Conservation (phyloP, 2,797 vertebrate genomes). For the Labroides dimidiatus region DNA sequence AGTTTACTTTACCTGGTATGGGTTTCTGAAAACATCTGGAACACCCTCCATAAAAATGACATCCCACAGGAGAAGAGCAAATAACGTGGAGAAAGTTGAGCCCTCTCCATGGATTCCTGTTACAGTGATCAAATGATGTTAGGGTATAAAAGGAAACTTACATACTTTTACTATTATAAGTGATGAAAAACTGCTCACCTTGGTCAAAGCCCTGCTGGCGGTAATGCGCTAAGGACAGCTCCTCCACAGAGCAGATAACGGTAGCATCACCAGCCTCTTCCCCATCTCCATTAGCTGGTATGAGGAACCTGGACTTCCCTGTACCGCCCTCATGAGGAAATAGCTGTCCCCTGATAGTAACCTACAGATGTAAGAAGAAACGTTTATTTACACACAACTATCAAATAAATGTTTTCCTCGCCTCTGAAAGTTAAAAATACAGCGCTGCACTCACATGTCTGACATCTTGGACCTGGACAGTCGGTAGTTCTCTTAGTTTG, state of each 20-base stretch:
- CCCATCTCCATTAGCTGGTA: slow-evolving; percentile 75
- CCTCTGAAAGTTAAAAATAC: not conserved
- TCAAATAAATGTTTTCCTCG: not conserved
- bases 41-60: slow-evolving; percentile 92
- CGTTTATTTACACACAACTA: not conserved
- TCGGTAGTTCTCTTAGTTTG: slow-evolving; percentile 85
- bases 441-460: slow-evolving; percentile 85
- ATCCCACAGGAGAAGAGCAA: slow-evolving; percentile 94
- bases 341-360: slow-evolving; percentile 93
- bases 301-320: slow-evolving; percentile 92
- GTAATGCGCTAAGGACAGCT: slow-evolving; percentile 91
- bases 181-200: slow-evolving; percentile 77
- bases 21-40: slow-evolving; percentile 92
- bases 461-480: slow-evolving; percentile 86
- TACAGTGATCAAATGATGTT: not conserved
- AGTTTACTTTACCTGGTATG: slow-evolving; percentile 88
- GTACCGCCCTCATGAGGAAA: slow-evolving; percentile 92
- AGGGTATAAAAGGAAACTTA: not conserved
- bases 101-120: slow-evolving; percentile 97
- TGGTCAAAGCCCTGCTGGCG: slow-evolving; percentile 91
- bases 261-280: slow-evolving; percentile 68
- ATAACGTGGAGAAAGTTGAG: slow-evolving; percentile 92
- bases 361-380: slow-evolving; percentile 76
- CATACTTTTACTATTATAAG: not conserved
- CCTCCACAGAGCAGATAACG: slow-evolving; percentile 95